A percentile compares a stretch with the other conserved stretches of the same genome.
Conservation (phyloP, 1,140 invertebrate species). For the Ostrea denselamellosa region DNA sequence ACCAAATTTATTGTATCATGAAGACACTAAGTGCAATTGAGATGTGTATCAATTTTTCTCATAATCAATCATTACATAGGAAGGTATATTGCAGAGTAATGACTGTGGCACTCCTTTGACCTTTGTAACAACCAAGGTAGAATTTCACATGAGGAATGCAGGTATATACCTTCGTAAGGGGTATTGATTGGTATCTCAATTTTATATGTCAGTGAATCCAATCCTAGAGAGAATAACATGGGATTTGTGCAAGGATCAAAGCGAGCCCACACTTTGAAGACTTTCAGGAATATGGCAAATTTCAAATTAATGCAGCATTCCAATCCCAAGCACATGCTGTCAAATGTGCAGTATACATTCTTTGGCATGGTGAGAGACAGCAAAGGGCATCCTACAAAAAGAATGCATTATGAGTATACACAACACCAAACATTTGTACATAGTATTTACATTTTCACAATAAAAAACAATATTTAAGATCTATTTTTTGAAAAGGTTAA, state of each 20-base stretch:
- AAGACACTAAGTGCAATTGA: no score
- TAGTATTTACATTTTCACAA: no score
- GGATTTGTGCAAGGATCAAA: slow-evolving; percentile 54
- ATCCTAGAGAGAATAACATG: background rate
- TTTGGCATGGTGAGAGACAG: slow-evolving; percentile 63
- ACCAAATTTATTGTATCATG: no score
- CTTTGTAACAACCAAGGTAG: no score
- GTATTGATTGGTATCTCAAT: background rate
- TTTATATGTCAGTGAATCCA: background rate
- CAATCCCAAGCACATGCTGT: slow-evolving; percentile 62
- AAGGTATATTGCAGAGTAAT: no score
- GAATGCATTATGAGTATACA: background rate
- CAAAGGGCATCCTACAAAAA: slow-evolving; percentile 61
- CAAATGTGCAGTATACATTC: slow-evolving; percentile 65
- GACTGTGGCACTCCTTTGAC: no score
- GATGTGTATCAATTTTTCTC: no score
- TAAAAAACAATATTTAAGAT: background rate
- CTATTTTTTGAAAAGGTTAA: no score
- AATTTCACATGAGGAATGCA: background rate
- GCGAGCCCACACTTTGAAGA: slow-evolving; percentile 57
- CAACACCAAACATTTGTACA: no score
- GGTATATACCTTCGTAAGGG: background rate
- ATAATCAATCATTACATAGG: no score
- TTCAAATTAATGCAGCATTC: slow-evolving; percentile 59
- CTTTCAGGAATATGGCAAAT: slow-evolving; percentile 54